A percentile compares a stretch with the other conserved stretches of the same genome.
These are phyloP conservation scores for Myotis planiceps DNA, from an alignment of 2,797 vertebrate genomes.

Conservation along the genomic window DNA sequence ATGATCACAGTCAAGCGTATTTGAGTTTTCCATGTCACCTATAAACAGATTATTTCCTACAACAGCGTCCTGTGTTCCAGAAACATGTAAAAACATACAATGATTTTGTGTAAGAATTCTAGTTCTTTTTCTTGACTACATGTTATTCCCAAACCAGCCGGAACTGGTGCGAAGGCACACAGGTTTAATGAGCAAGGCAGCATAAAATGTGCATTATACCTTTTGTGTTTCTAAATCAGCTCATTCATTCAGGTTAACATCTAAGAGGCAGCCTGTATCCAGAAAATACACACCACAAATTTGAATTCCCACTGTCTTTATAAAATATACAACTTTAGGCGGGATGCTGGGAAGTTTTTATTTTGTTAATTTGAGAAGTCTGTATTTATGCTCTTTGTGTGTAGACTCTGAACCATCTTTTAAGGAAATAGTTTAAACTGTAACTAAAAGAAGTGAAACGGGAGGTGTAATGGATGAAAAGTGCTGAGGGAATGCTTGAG, in stretches of 20 bases:
- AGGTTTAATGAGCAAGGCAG: background rate
- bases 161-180: background rate
- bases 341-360: background rate
- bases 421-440: background rate
- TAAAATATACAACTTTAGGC: background rate
- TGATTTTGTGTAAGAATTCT: background rate
- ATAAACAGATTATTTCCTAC: background rate
- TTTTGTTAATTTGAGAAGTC: conserved; percentile 5
- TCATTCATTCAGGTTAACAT: background rate
- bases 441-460: background rate
- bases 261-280: background rate
- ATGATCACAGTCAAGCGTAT: background rate
- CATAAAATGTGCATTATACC: background rate
- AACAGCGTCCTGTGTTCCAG: background rate
- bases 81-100: background rate
- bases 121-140: background rate
- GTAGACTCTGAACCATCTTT: background rate
- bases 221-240: background rate
- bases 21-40: background rate
- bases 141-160: background rate
- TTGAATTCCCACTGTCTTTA: background rate
- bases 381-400: background rate
- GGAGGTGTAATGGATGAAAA: background rate
- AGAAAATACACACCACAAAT: background rate
- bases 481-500: background rate